phyloP scores from a whole-genome alignment of 1,140 invertebrate genomes.

The Delia radicum region DNA sequence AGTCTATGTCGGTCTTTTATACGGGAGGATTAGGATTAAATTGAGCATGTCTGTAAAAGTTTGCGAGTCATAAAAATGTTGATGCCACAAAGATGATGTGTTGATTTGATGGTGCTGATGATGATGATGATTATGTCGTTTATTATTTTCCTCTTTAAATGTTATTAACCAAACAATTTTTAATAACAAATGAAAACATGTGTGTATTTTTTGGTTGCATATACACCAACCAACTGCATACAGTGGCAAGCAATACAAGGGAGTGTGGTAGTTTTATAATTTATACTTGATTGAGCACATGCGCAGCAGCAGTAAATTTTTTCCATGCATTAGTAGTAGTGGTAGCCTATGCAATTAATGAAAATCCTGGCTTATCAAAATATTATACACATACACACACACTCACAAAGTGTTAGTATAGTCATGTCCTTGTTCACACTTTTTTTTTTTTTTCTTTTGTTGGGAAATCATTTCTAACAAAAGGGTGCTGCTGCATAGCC shows the following conservation, averaged over 20 bases:
- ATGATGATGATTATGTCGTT: not conserved
- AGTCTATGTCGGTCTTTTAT: too few relatives aligned
- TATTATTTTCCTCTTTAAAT: slow-evolving; percentile 32
- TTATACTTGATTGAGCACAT: not conserved
- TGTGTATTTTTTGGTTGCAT: slow-evolving; percentile 30
- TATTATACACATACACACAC: not conserved
- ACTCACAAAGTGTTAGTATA: not conserved
- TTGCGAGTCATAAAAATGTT: not conserved
- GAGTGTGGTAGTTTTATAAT: not conserved
- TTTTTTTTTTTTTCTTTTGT: not conserved
- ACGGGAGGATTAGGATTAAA: slow-evolving; percentile 43
- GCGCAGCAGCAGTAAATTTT: too few relatives aligned
- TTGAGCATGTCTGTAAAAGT: not conserved
- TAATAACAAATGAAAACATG: slow-evolving; percentile 57
- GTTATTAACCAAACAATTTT: slow-evolving; percentile 54
- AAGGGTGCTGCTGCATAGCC: slow-evolving; percentile 7
- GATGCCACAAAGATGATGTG: not conserved
- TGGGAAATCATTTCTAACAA: not conserved
- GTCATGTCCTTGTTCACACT: slow-evolving; percentile 7
- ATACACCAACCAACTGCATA: not conserved
- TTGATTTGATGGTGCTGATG: slow-evolving; percentile 6
- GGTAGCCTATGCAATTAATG: slow-evolving; percentile 15
- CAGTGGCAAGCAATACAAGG: not conserved
- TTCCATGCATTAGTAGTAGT: too few relatives aligned
- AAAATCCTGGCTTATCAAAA: not conserved